Base-by-base conservation (phyloP, 2,888 invertebrate species). In the Cyclophora punctaria region DNA sequence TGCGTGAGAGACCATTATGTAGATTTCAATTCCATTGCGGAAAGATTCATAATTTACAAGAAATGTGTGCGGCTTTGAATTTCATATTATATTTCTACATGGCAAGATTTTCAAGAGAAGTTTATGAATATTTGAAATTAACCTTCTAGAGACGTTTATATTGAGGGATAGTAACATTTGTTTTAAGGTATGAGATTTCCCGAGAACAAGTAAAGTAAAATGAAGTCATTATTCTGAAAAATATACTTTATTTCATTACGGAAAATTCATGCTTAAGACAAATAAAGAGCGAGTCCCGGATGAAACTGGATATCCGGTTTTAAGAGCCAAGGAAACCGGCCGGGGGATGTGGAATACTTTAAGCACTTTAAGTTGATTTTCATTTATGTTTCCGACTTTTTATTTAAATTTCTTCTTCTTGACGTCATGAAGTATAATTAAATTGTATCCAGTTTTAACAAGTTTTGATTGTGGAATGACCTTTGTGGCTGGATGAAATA, bases 271-370 rank as follows among this genome's bases (percentile, higher is more conserved):
- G 65, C 64, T 64, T 60, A 66, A 67, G 68, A 69, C 66, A 68
- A 69, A 72, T 66, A 73, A 73, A 73, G 67, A 66, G 63, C 60
- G 57, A 67, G 66, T 57, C 57, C 57, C 60, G 62, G 64, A 71
- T 71, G 69, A 74, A 73, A 67, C 63, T 71, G 79, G 79, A 81
- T 73, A 72, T 81, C 74, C 81, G 75, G 75, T 59, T 71, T 75
- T 73, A 73, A 76, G 69, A 78, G 73, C 68, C 66, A 75, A 73
- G 68, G 69, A 79, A 77, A 75, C 73, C 67, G 65, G 59, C 66
- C 63, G 59, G 63, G 62, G 54, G 64, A 68, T 70, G 71, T 74
- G 62, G 60, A 66, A 66, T 67, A 70, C 64, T 66, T 66, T 62
- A 63, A 63, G 67, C 65, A 68, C 62, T 68, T 72, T 69, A 73